A percentile compares a stretch with the other conserved stretches of the same genome.
phyloP scores from a whole-genome alignment of 2,113 vertebrate genomes.

The Strix aluco region DNA sequence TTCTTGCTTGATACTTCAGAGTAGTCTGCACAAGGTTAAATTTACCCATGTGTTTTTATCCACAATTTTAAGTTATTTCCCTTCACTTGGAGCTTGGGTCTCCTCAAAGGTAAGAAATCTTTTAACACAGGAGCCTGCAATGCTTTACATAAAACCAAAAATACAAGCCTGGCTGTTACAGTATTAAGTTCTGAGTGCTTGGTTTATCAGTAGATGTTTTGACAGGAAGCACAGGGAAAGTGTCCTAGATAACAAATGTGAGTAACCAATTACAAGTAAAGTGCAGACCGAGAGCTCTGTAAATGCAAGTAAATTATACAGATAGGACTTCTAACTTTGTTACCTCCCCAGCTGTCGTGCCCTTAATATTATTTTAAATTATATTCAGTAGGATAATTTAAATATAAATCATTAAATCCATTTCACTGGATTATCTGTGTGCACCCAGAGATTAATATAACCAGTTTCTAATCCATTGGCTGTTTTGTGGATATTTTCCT shows the following conservation, averaged over 20 bases:
- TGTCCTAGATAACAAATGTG: conserved; percentile 21
- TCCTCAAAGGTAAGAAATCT: neutral
- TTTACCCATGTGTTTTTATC: neutral
- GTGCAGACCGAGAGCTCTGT: conserved; percentile 24
- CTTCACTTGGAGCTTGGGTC: neutral
- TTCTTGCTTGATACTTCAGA: neutral
- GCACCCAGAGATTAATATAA: neutral
- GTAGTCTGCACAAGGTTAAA: neutral
- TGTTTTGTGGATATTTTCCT: neutral
- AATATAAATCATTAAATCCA: neutral
- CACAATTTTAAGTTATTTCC: neutral
- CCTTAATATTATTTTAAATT: neutral
- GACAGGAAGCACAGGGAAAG: conserved; percentile 7
- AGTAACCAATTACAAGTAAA: conserved; percentile 31
- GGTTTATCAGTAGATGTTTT: conserved; percentile 19
- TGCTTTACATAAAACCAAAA: conserved; percentile 32
- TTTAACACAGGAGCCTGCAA: conserved; percentile 3
- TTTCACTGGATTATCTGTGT: neutral
- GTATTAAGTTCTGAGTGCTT: conserved; percentile 1
- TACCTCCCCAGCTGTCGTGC: neutral
- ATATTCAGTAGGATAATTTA: neutral
- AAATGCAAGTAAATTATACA: conserved; percentile 37
- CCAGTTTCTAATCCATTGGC: neutral
- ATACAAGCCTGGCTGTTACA: neutral
- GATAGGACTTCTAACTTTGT: neutral